Base-by-base conservation (phyloP, 2,888 invertebrate species). In the Hirtodrosophila trivittata region DNA sequence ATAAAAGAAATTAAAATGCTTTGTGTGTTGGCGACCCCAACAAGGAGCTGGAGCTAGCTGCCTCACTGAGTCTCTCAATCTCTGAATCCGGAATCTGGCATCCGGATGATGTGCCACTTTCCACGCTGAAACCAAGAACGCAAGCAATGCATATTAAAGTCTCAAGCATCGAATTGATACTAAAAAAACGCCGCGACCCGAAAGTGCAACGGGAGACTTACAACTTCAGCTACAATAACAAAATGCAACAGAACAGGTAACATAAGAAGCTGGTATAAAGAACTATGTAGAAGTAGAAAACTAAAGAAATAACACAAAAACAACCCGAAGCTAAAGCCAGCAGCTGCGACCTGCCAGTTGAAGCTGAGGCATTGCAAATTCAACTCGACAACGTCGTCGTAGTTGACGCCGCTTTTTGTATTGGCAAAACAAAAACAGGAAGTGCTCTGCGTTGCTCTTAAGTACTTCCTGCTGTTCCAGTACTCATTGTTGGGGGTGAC, bases 361-460 rank as follows among this genome's bases (percentile, higher is more conserved):
- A 47, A 41, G 57, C 56, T 69, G 74, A 75, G 77, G 70, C 70
- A 63, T 73, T 74, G 84, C 77, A 70, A 83, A 78, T 74, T 67
- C 77, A 83, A 77, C 84, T 83, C 75, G 81, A 80, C 76, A 74
- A 59, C 26, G 9, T 42, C 14, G 45, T 54, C 49, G 55, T 41
- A 78, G 78, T 80, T 78, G 80, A 68, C 81, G 72, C 71, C 60
- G 66, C 67, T 80, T 68, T 64, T 78, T 72, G 80, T 76, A 86
- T 84, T 81, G 81, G 77, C 81, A 88, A 86, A 88, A 88, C 83
- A 87, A 84, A 83, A 89, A 89, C 87, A 84, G 88, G 83, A 89
- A 86, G 86, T 81, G 78, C 78, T 78, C 76, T 76, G 77, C 76
- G 87, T 75, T 86, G 80, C 82, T 75, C 77, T 83, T 85, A 88